Evolutionary conservation across 2,888 invertebrate species (phyloP).

Genomic region (Drosophila stalkeri): DNA sequence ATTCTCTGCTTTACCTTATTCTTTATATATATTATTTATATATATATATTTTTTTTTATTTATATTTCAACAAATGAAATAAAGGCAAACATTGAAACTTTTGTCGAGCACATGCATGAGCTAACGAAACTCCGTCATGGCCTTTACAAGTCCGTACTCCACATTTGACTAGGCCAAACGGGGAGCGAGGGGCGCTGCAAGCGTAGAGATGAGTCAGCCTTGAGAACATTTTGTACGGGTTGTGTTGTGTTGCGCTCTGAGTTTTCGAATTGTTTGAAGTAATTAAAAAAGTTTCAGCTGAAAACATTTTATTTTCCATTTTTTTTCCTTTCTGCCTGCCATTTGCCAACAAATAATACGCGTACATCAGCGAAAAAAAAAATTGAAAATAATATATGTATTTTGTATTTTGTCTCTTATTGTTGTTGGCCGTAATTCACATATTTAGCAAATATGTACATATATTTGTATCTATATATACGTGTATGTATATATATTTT

Average conservation of each 20-base stretch:
- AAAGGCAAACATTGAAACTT: conserved; percentile 30
- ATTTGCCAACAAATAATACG: conserved; percentile 20
- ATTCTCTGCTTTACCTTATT: not conserved
- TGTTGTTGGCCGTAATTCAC: conserved; percentile 12
- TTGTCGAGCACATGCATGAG: conserved; percentile 36
- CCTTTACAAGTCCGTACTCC: conserved; percentile 15
- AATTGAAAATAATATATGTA: conserved; percentile 20
- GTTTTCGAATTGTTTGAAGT: conserved; percentile 49
- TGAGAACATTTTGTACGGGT: conserved; percentile 18
- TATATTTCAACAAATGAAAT: conserved; percentile 15
- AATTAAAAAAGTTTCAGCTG: conserved; percentile 57
- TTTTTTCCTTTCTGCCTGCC: conserved; percentile 2
- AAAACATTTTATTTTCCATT: conserved; percentile 9
- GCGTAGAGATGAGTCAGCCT: conserved; percentile 13
- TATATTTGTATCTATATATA: conserved; percentile 4
- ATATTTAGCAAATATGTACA: conserved; percentile 6
- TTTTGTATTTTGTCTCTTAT: conserved; percentile 10
- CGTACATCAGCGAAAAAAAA: not conserved
- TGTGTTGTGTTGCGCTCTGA: conserved; percentile 23
- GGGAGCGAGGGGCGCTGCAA: not conserved
- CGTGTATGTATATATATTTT: not conserved
- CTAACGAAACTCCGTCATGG: conserved; percentile 18
- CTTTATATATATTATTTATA: not conserved
- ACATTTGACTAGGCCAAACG: conserved; percentile 4
- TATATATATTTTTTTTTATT: not conserved